phyloP scores from a whole-genome alignment of 1,140 invertebrate species.

The Drosophila tsacasi region DNA sequence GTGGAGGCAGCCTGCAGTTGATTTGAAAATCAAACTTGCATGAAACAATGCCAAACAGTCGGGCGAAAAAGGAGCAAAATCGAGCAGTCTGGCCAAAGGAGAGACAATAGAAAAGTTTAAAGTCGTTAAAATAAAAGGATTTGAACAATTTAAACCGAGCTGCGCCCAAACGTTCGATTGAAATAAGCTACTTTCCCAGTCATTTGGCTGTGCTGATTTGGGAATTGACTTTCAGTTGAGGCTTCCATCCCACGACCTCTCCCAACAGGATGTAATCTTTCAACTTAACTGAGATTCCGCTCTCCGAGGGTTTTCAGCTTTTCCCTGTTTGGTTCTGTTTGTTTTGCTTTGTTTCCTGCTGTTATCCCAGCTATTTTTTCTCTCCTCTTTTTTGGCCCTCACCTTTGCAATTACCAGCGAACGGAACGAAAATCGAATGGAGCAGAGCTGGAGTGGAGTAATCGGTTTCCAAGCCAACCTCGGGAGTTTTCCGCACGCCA shows the following conservation, averaged over 20 bases:
- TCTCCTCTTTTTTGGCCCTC: conserved; percentile 15
- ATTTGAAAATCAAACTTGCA: conserved; percentile 78
- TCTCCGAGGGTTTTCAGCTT: conserved; percentile 8
- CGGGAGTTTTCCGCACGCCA: conserved; percentile 20
- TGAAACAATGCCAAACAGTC: conserved; percentile 71
- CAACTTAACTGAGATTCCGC: conserved; percentile 72
- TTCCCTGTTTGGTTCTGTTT: conserved; percentile 14
- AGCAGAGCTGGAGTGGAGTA: conserved; percentile 14
- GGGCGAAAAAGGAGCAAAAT: conserved; percentile 24
- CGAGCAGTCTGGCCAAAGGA: conserved; percentile 3
- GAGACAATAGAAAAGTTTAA: conserved; percentile 44
- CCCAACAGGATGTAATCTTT: conserved; percentile 71
- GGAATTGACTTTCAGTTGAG: conserved; percentile 77
- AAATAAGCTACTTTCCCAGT: conserved; percentile 74
- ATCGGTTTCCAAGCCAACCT: conserved; percentile 41
- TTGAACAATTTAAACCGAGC: conserved; percentile 72
- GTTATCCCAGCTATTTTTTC: conserved; percentile 13
- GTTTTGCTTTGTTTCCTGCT: conserved; percentile 19
- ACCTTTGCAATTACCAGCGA: conserved; percentile 53
- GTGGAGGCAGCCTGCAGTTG: conserved; percentile 58
- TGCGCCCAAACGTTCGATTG: conserved; percentile 68
- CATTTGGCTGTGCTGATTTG: conserved; percentile 62
- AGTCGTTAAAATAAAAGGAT: conserved; percentile 76
- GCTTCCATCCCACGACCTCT: conserved; percentile 24
- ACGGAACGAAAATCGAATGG: conserved; percentile 30